Percentiles rank a stretch among this genome's conserved stretches.
phyloP scores from a whole-genome alignment of 2,113 vertebrate genomes.

The Salvelinus fontinalis region DNA sequence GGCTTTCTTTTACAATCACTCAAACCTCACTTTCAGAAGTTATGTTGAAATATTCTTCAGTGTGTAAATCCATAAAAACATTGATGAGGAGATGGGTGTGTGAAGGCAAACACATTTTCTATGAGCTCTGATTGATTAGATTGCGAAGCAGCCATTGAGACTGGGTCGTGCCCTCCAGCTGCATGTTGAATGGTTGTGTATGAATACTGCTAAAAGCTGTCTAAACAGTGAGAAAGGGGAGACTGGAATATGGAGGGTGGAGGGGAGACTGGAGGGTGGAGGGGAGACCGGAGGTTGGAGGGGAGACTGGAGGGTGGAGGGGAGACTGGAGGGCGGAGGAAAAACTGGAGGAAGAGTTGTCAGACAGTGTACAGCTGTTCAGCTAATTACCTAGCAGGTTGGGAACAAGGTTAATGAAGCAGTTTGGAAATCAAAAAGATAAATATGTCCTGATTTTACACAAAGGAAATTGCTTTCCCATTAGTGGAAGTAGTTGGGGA shows the following conservation, averaged over 20 bases:
- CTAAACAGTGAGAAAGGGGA: constrained; percentile 54
- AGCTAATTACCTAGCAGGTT: constrained; percentile 70
- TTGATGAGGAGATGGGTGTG: constrained; percentile 40
- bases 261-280: too few relatives aligned
- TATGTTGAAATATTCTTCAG: constrained; percentile 35
- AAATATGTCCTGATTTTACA: constrained; percentile 61
- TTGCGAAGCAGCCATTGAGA: constrained; percentile 43
- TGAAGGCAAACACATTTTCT: constrained; percentile 41
- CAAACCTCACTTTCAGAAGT: constrained; percentile 35
- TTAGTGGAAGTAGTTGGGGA: constrained; percentile 46
- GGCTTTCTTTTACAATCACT: constrained; percentile 42
- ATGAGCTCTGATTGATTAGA: constrained; percentile 61
- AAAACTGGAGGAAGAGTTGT: constrained; percentile 49
- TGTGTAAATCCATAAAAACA: constrained; percentile 53
- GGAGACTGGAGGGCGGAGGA: too few relatives aligned
- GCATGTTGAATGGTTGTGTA: constrained; percentile 49
- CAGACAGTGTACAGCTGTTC: constrained; percentile 74
- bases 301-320: too few relatives aligned
- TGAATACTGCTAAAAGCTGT: constrained; percentile 45
- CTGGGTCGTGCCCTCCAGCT: constrained; percentile 64
- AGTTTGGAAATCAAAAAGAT: constrained; percentile 53
- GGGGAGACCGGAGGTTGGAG: too few relatives aligned
- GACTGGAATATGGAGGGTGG: too few relatives aligned
- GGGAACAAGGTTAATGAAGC: constrained; percentile 74
- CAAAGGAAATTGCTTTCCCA: constrained; percentile 68